phyloP scores from a whole-genome alignment of 1,140 invertebrate genomes.

The Zaprionus ghesquierei region DNA sequence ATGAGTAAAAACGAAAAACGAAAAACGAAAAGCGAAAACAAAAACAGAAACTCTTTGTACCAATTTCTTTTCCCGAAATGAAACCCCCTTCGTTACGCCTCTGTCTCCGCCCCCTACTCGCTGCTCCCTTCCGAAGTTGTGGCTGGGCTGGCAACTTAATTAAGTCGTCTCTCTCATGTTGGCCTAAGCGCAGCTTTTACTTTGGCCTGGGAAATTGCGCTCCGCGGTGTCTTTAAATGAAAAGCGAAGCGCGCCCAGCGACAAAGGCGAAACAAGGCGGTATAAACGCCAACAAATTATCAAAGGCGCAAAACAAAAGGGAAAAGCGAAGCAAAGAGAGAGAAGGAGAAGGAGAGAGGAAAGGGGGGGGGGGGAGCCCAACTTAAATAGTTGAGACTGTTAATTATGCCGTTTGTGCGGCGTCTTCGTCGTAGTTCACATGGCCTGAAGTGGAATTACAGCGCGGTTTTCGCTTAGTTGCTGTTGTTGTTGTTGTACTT shows the following conservation, averaged over 20 bases:
- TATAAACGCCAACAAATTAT: slow-evolving; percentile 59
- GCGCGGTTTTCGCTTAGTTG: not conserved
- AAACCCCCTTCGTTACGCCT: not conserved
- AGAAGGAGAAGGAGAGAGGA: slow-evolving; percentile 15
- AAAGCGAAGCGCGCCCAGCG: slow-evolving; percentile 35
- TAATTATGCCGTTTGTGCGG: slow-evolving; percentile 50
- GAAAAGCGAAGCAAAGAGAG: slow-evolving; percentile 4
- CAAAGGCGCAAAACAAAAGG: slow-evolving; percentile 38
- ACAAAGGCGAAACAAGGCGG: slow-evolving; percentile 12
- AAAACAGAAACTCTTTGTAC: slow-evolving; percentile 2
- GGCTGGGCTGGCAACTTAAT: slow-evolving; percentile 42
- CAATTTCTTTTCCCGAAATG: slow-evolving; percentile 3
- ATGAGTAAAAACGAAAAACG: not conserved
- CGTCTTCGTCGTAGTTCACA: slow-evolving; percentile 20
- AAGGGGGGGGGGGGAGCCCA: slow-evolving; percentile 15
- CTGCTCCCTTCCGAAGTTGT: slow-evolving; percentile 23
- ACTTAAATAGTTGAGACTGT: slow-evolving; percentile 28
- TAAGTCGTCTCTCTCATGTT: slow-evolving; percentile 38
- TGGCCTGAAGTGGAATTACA: not conserved
- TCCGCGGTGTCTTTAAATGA: slow-evolving; percentile 56
- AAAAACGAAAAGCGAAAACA: not conserved
- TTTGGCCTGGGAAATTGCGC: slow-evolving; percentile 58
- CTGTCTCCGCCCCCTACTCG: not conserved
- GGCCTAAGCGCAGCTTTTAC: slow-evolving; percentile 60
- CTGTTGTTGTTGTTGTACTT: not conserved